Conservation (phyloP, 1,140 invertebrate species). For the Drosophila cardini region DNA sequence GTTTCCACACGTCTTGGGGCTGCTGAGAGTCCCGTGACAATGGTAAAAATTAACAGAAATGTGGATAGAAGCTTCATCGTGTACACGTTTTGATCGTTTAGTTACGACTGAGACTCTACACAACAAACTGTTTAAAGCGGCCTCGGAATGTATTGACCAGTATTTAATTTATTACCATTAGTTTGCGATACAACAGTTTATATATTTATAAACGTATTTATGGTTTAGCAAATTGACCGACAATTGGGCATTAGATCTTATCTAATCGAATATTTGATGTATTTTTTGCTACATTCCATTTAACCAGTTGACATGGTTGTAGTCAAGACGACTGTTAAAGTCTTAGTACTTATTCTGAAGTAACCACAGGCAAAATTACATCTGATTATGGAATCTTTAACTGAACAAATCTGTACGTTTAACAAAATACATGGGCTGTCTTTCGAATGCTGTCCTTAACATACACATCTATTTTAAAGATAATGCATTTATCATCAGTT, state of each 20-base stretch:
- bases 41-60: background rate
- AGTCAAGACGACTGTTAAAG: too few relatives aligned
- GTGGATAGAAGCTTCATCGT: conserved; percentile 31
- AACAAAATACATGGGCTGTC: too few relatives aligned
- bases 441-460: too few relatives aligned
- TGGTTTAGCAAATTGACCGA: background rate
- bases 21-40: conserved; percentile 18
- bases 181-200: background rate
- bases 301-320: too few relatives aligned
- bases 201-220: conserved; percentile 29
- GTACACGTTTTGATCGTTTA: conserved; percentile 9
- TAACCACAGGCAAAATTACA: too few relatives aligned
- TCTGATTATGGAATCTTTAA: too few relatives aligned
- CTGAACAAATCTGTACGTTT: too few relatives aligned
- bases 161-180: conserved; percentile 7
- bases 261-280: conserved; percentile 27
- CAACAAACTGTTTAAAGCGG: background rate
- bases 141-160: background rate
- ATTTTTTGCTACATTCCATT: too few relatives aligned
- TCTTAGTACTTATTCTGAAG: too few relatives aligned
- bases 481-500: background rate
- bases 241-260: conserved; percentile 21
- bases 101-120: conserved; percentile 9
- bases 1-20: conserved; percentile 54
- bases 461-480: background rate